Percentiles rank a stretch among this genome's conserved stretches.
Evolutionary conservation across 35 echinoderm and acorn worm species (phyloP).

Genomic region (Holothuria glaberrima): DNA sequence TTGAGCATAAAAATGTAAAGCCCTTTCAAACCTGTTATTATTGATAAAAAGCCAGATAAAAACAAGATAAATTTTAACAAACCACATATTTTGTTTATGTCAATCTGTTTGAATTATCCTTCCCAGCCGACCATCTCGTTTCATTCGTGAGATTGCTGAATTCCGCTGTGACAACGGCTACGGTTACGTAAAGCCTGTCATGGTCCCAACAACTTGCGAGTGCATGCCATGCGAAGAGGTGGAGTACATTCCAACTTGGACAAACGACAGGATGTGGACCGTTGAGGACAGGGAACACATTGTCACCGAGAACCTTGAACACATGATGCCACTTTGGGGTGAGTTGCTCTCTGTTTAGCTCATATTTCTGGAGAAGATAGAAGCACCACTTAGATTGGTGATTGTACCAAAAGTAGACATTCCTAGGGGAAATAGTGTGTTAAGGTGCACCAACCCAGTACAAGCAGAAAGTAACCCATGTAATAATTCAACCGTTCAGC

Average conservation of each 20-base stretch:
- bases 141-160: conserved; percentile 84
- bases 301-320: conserved; percentile 12
- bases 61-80: too few species aligned
- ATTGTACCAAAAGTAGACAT: too few species aligned
- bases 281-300: conserved; percentile 36
- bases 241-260: conserved; percentile 63
- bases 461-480: too few species aligned
- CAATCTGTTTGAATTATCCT: too few species aligned
- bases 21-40: too few species aligned
- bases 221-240: conserved; percentile 94
- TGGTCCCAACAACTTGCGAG: conserved; percentile 75
- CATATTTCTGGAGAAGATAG: too few species aligned
- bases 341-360: not conserved
- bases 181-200: conserved; percentile 74
- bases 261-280: conserved; percentile 75
- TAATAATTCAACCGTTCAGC: too few species aligned
- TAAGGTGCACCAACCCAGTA: too few species aligned
- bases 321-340: conserved; percentile 67
- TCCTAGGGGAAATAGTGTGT: too few species aligned
- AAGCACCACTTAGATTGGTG: not conserved
- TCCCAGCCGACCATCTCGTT: conserved; percentile 82
- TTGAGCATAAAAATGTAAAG: too few species aligned
- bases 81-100: too few species aligned
- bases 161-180: conserved; percentile 89
- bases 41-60: too few species aligned